Evolutionary conservation across 2,888 invertebrate genomes (phyloP).

Genomic region (Stenodema calcarata): DNA sequence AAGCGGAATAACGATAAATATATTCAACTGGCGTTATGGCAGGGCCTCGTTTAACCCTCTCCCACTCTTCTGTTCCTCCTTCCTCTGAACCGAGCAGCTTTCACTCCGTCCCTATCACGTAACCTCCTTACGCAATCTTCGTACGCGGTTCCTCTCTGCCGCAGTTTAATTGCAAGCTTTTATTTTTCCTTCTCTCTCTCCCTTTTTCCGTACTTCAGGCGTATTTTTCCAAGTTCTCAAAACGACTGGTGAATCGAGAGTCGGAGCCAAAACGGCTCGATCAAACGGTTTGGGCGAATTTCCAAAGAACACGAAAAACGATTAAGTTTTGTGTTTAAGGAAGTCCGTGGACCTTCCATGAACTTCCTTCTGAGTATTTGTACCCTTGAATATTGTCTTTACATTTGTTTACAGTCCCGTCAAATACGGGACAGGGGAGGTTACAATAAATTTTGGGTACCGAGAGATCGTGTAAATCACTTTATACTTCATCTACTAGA

Average conservation of each 20-base stretch:
- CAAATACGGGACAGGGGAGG: too few relatives aligned
- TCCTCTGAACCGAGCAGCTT: not conserved
- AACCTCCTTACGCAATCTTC: not conserved
- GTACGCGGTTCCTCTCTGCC: not conserved
- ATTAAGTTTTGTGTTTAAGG: not conserved
- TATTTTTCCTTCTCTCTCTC: not conserved
- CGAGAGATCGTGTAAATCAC: too few relatives aligned
- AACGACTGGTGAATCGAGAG: not conserved
- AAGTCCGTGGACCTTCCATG: not conserved
- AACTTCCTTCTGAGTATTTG: not conserved
- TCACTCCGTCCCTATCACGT: not conserved
- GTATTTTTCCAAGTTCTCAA: not conserved
- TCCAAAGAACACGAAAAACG: too few relatives aligned
- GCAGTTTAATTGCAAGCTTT: not conserved
- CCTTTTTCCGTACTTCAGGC: not conserved
- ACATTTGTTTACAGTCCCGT: too few relatives aligned
- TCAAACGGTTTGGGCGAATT: too few relatives aligned
- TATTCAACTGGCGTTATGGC: not conserved
- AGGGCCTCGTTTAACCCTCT: not conserved
- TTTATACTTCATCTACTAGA: too few relatives aligned
- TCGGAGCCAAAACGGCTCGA: not conserved
- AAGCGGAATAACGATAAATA: not conserved
- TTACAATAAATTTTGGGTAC: too few relatives aligned
- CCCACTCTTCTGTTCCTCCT: not conserved
- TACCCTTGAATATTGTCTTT: not conserved